Percentiles rank a stretch among this genome's conserved stretches.
Evolutionary conservation across 1,140 invertebrate species (phyloP).

Genomic region (Magallana gigas): DNA sequence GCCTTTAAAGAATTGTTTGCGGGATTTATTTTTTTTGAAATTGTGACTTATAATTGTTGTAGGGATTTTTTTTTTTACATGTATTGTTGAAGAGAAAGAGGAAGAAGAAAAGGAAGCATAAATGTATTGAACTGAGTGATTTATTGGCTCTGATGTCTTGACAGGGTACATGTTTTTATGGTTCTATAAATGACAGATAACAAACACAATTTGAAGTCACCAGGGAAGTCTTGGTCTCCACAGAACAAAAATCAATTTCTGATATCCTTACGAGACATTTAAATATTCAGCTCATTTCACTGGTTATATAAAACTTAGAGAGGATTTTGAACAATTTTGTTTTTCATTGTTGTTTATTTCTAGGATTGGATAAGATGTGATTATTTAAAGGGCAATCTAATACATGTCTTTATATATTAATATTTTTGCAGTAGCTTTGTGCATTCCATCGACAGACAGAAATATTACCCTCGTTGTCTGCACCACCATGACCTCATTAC

Average conservation of each 20-base stretch:
- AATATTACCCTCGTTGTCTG: background rate
- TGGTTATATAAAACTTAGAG: no score
- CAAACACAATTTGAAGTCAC: background rate
- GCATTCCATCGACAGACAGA: constrained; percentile 1
- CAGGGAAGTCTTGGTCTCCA: background rate
- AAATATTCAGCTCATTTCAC: background rate
- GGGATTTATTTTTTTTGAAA: no score
- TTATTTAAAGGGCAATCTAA: no score
- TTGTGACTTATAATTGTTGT: background rate
- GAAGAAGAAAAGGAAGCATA: background rate
- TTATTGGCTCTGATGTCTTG: background rate
- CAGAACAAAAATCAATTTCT: constrained; percentile 13
- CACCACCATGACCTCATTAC: background rate
- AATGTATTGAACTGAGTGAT: background rate
- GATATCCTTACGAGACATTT: background rate
- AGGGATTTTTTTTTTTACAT: background rate
- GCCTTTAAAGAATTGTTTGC: background rate
- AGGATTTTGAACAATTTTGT: no score
- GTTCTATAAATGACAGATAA: background rate
- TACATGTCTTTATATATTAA: no score
- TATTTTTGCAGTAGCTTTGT: background rate
- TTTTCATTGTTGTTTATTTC: no score
- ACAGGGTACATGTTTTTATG: background rate
- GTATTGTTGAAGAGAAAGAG: background rate
- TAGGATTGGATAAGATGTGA: no score